Evolutionary conservation across 2,888 invertebrate species (phyloP).

Genomic region (Busseola fusca): DNA sequence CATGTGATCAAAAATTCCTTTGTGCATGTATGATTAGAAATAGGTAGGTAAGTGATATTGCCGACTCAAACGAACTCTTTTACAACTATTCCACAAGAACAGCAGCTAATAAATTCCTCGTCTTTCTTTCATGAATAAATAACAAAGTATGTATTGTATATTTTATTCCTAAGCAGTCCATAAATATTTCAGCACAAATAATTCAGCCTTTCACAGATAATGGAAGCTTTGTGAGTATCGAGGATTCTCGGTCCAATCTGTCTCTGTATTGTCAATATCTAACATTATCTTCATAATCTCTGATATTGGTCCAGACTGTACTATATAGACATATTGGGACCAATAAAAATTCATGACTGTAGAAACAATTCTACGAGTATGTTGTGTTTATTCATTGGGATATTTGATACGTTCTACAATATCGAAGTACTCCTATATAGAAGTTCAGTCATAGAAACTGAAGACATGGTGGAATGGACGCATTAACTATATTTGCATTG

Average conservation of each 20-base stretch:
- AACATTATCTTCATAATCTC: slow-evolving; percentile 51
- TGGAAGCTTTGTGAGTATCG: slow-evolving; percentile 34
- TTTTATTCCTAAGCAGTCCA: slow-evolving; percentile 44
- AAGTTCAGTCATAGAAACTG: slow-evolving; percentile 21
- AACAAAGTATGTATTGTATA: slow-evolving; percentile 42
- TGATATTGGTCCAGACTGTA: slow-evolving; percentile 44
- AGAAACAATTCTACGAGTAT: slow-evolving; percentile 32
- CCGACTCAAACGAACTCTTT: slow-evolving; percentile 4
- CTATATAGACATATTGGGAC: slow-evolving; percentile 18
- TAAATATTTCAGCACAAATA: slow-evolving; percentile 54
- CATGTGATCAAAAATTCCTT: background rate
- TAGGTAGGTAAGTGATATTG: no score
- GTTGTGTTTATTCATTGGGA: slow-evolving; percentile 40
- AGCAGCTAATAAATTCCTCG: slow-evolving; percentile 27
- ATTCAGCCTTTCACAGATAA: slow-evolving; percentile 38
- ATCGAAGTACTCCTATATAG: background rate
- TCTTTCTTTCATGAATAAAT: slow-evolving; percentile 36
- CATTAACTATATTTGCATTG: slow-evolving; percentile 54
- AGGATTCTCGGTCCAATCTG: slow-evolving; percentile 37
- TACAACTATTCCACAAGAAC: slow-evolving; percentile 1
- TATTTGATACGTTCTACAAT: slow-evolving; percentile 23
- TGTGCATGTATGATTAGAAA: background rate
- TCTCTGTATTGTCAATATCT: slow-evolving; percentile 52
- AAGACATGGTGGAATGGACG: slow-evolving; percentile 12
- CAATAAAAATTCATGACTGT: slow-evolving; percentile 58